phyloP scores from a whole-genome alignment of 2,113 vertebrate species.

The Hippocampus guttulatus region DNA sequence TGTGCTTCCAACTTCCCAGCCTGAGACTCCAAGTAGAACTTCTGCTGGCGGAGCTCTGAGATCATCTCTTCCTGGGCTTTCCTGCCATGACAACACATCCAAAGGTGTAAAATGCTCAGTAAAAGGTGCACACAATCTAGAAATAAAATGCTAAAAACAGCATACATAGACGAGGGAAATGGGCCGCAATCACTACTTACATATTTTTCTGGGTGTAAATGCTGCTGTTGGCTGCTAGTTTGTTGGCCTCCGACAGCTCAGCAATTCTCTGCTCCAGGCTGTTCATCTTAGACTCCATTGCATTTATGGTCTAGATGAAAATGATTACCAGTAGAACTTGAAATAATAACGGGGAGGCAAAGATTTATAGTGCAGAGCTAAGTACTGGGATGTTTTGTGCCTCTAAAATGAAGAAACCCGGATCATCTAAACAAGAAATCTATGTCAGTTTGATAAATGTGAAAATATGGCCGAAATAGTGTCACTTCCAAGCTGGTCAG shows the following conservation, averaged over 20 bases:
- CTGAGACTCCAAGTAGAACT: conserved; percentile 98
- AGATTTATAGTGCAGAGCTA: conserved; percentile 4
- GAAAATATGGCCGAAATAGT: conserved; percentile 43
- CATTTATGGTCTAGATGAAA: conserved; percentile 87
- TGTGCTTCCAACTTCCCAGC: conserved; percentile 96
- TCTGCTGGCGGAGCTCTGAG: conserved; percentile 97
- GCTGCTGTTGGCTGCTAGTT: conserved; percentile 96
- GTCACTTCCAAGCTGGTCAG: conserved; percentile 36
- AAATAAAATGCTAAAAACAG: background rate
- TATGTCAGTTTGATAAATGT: conserved; percentile 57
- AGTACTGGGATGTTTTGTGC: conserved; percentile 4
- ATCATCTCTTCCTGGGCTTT: conserved; percentile 99
- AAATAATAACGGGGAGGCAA: conserved; percentile 6
- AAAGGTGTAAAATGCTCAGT: background rate
- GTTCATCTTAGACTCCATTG: conserved; percentile 97
- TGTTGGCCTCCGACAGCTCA: conserved; percentile 96
- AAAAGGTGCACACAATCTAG: background rate
- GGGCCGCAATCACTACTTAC: conserved; percentile 71
- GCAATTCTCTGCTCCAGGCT: conserved; percentile 96
- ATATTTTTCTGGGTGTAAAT: conserved; percentile 99
- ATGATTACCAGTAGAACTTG: background rate
- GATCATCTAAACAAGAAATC: conserved; percentile 42
- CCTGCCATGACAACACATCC: conserved; percentile 63
- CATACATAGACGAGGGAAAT: background rate
- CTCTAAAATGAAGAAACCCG: conserved; percentile 14